Evolutionary conservation across 2,113 vertebrate species (phyloP), one percentile per base, ranked within the genome.

Genomic region (Lycaon pictus): DNA sequence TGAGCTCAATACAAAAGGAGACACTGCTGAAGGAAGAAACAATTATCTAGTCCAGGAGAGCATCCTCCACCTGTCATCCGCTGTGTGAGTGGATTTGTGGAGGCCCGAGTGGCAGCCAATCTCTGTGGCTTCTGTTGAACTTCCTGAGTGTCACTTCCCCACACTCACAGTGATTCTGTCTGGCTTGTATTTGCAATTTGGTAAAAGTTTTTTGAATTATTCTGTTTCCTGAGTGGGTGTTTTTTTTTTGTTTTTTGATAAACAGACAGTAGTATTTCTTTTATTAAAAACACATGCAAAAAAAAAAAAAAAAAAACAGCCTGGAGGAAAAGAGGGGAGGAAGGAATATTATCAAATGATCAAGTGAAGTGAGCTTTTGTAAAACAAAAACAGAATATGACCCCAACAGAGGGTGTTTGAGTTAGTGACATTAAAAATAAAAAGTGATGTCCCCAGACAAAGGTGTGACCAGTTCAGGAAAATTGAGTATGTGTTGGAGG

Each of bases 1-100:
- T 86, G 79, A 96, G 55, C 74, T 95, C 65, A 32, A 20, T 60
- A 43, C 79, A 94, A 43, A 95, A 94, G 72, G 91, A 94, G 91
- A 89, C 37, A 0, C 65, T 89, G 65, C 43, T 95, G 83, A 88
- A 88, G 72, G 74, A 86, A 60, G 96, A 95, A 58, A 97, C 87
- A 2, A 29, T 88, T 11, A 95, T 93, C n/a, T 93, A 95, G 76
- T 10, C 35, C 82, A 17, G 43, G 81, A 62, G 15, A 43, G 43
- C 58, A 12, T 69, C 22, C 4, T 83, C 51, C 71, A 5, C 69
- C 53, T 35, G 37, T 76, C 6, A 0, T 23, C 12, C 25, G 56
- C 29, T 1, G 22, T 5, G 48, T 12, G 67, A 82, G 63, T 27
- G 10, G 8, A 4, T 0, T 1, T 17, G 9, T 37, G 85, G 25